Conservation (phyloP, 1,140 invertebrate species). For the Rhopalosiphum maidis region DNA sequence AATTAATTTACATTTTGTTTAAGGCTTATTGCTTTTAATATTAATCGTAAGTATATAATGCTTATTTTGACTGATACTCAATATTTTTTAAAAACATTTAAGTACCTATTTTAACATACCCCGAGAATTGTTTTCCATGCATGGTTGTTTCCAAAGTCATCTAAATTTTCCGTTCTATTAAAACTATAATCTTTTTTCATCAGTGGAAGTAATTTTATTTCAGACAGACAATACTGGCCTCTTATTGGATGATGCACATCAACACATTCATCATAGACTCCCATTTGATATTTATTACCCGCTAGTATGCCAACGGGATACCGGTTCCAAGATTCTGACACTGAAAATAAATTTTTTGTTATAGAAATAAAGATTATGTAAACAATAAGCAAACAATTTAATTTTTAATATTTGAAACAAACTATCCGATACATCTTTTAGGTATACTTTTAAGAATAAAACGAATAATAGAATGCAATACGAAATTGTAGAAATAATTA, state of each 20-base stretch:
- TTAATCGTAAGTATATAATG: background rate
- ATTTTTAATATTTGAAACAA: too few species aligned
- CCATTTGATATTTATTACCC: slow-evolving; percentile 1
- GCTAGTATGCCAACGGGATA: background rate
- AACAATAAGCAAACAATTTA: too few species aligned
- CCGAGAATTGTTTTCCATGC: slow-evolving; percentile 31
- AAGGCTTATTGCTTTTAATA: background rate
- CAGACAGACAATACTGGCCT: slow-evolving; percentile 41
- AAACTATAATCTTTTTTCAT: background rate
- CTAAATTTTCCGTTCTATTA: background rate
- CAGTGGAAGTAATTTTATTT: background rate
- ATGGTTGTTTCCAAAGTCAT: background rate
- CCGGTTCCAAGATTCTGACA: slow-evolving; percentile 40
- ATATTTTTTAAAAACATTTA: background rate
- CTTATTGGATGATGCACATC: background rate
- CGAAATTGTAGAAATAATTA: background rate
- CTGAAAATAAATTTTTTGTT: background rate
- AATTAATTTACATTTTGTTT: too few species aligned
- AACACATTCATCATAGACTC: slow-evolving; percentile 35
- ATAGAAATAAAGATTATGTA: too few species aligned
- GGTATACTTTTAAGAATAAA: too few species aligned
- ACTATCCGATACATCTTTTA: too few species aligned
- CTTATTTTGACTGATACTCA: background rate
- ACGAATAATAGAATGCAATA: too few species aligned
- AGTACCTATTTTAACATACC: background rate